Percentiles rank a stretch among this genome's conserved stretches.
Evolutionary conservation across 1,140 invertebrate species (phyloP).

Genomic region (Stegodyphus mimosarum): DNA sequence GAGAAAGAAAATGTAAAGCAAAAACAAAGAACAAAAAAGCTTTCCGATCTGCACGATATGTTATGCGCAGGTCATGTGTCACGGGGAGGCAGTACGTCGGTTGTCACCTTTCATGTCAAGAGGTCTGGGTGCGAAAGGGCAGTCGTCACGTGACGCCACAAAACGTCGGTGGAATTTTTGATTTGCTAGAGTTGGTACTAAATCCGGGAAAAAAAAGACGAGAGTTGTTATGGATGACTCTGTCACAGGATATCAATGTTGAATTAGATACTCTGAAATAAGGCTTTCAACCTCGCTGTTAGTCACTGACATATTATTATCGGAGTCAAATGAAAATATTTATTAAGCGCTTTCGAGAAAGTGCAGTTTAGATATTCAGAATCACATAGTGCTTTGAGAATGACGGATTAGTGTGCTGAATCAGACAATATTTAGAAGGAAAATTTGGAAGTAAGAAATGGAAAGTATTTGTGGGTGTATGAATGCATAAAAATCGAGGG

Average conservation of each 20-base stretch:
- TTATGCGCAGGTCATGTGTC: conserved; percentile 32
- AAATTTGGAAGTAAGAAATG: too few relatives aligned
- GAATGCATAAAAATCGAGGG: too few relatives aligned
- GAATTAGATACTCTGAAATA: too few relatives aligned
- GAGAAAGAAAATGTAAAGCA: neutral
- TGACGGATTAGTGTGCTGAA: too few relatives aligned
- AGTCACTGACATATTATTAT: too few relatives aligned
- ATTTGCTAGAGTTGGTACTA: conserved; percentile 13
- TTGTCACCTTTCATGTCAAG: conserved; percentile 54
- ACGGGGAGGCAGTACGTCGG: conserved; percentile 20
- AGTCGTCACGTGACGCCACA: conserved; percentile 10
- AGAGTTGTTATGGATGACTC: conserved; percentile 32
- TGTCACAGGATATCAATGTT: conserved; percentile 40
- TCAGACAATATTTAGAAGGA: too few relatives aligned
- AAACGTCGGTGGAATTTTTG: conserved; percentile 48
- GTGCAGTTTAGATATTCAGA: too few relatives aligned
- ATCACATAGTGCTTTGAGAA: too few relatives aligned
- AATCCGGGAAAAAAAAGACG: conserved; percentile 44
- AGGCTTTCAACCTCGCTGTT: too few relatives aligned
- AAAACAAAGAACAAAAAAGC: conserved; percentile 16
- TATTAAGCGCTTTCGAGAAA: too few relatives aligned
- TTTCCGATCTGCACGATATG: conserved; percentile 12
- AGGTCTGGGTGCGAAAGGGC: conserved; percentile 26
- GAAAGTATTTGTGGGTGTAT: too few relatives aligned
- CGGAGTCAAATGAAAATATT: too few relatives aligned